Evolutionary conservation across 2,888 invertebrate species (phyloP), one percentile per base, ranked within the genome.

Genomic region (Lepidocyrtinus sp.): DNA sequence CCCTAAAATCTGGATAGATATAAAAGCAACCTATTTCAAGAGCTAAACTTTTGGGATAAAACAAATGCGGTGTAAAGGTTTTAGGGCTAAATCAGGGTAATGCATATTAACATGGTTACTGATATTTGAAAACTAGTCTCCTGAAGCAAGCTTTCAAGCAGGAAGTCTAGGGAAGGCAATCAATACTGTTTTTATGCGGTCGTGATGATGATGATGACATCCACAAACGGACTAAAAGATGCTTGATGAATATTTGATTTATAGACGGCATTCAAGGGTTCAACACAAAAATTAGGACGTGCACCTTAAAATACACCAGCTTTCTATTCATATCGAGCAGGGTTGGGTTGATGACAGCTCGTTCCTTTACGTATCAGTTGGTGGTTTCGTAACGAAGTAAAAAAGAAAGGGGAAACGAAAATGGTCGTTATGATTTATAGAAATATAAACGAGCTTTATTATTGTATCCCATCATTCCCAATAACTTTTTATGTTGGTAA

Each of bases 201-300:
- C n/a, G n/a, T n/a, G 36, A 36, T 36, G 36, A 36, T 36, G 36
- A 36, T 12, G 36, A 36, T 5, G 36, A 36, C 36, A 36, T 36
- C 12, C 36, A 36, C 36, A 64, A 73, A 73, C 25, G 26, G 64
- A 3, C 73, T 64, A 76, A 71, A 76, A 36, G 64, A 71, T 65
- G 36, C 50, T 71, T 71, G 71, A 76, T 70, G 71, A 65, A 76
- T 71, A 71, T 76, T 71, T 76, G 76, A 76, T 76, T 76, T 76
- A 76, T 76, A 64, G 65, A 65, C 45, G 55, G 64, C 25, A 71
- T 65, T 70, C 76, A 65, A 69, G 69, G 64, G 69, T 71, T 55
- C 59, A 24, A 64, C 36, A 59, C 70, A 65, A 22, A 22, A 59
- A 67, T 24, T 65, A 15, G 24, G 50, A 27, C 46, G 25, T 24